phyloP scores from a whole-genome alignment of 2,113 vertebrate species.

The Glareola pratincola region DNA sequence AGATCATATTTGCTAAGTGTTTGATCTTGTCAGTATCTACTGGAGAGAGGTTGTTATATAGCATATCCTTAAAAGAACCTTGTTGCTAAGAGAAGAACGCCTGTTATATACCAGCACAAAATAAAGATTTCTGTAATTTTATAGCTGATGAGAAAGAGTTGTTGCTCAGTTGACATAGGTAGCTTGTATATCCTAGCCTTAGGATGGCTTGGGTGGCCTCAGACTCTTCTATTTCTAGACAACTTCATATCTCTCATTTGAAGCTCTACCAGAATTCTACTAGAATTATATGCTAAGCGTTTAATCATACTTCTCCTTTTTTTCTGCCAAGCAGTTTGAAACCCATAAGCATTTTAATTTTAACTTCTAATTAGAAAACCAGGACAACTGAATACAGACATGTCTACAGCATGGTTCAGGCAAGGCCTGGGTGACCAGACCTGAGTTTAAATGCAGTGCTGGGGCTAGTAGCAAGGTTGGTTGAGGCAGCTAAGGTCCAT shows the following conservation, averaged over 20 bases:
- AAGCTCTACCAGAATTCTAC: neutral
- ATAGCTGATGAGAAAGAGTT: neutral
- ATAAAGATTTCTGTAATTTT: neutral
- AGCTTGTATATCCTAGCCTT: neutral
- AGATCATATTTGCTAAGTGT: neutral
- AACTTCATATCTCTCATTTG: neutral
- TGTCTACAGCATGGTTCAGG: neutral
- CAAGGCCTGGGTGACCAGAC: neutral
- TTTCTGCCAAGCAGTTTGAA: neutral
- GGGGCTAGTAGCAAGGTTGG: neutral
- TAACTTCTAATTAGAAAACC: neutral
- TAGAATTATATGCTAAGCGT: neutral
- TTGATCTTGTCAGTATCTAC: neutral
- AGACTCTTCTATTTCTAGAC: neutral
- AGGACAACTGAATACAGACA: fast-evolving
- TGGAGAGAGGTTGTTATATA: neutral
- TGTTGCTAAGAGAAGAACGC: neutral
- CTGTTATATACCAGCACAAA: neutral
- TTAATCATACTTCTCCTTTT: neutral
- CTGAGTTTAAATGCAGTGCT: neutral
- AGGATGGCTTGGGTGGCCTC: neutral
- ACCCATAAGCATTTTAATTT: neutral
- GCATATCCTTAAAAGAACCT: neutral
- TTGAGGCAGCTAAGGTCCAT: neutral
- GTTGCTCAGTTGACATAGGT: neutral